phyloP scores from a whole-genome alignment of 1,140 invertebrate species.

The Diprion similis region DNA sequence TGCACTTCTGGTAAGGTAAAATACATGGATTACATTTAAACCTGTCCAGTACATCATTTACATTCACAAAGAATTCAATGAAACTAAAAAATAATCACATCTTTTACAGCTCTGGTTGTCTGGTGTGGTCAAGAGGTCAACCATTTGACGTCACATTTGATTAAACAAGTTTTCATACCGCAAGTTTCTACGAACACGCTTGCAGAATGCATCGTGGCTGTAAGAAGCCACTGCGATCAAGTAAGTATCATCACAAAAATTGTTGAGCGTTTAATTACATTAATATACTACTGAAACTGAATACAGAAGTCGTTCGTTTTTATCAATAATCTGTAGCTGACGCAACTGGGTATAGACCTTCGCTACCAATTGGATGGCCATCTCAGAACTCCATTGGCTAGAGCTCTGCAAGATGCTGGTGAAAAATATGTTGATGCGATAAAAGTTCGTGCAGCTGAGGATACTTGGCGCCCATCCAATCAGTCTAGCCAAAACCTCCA shows the following conservation, averaged over 20 bases:
- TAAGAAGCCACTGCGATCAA: conserved; percentile 78
- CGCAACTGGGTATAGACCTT: conserved; percentile 79
- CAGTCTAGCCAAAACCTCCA: conserved; percentile 63
- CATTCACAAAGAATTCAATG: conserved; percentile 17
- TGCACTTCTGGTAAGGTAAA: conserved; percentile 72
- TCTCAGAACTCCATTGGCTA: conserved; percentile 71
- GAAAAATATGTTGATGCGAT: conserved; percentile 80
- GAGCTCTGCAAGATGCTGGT: conserved; percentile 70
- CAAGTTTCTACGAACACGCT: conserved; percentile 84
- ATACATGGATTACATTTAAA: conserved; percentile 35
- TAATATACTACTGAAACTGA: background rate
- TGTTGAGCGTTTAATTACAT: conserved; percentile 60
- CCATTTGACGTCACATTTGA: conserved; percentile 81
- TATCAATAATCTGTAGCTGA: conserved; percentile 62
- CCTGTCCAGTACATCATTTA: conserved; percentile 3
- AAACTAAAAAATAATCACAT: conserved; percentile 20
- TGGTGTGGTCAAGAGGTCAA: conserved; percentile 91
- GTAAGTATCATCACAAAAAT: conserved; percentile 65
- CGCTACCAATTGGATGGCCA: conserved; percentile 84
- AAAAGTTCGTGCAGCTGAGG: conserved; percentile 73
- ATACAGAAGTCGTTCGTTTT: conserved; percentile 7
- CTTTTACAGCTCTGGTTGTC: conserved; percentile 79
- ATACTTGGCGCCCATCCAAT: conserved; percentile 76
- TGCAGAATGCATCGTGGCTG: conserved; percentile 84
- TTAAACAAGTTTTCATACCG: conserved; percentile 91